phyloP scores from a whole-genome alignment of 2,113 vertebrate species.

The Emydura subglobosa region DNA sequence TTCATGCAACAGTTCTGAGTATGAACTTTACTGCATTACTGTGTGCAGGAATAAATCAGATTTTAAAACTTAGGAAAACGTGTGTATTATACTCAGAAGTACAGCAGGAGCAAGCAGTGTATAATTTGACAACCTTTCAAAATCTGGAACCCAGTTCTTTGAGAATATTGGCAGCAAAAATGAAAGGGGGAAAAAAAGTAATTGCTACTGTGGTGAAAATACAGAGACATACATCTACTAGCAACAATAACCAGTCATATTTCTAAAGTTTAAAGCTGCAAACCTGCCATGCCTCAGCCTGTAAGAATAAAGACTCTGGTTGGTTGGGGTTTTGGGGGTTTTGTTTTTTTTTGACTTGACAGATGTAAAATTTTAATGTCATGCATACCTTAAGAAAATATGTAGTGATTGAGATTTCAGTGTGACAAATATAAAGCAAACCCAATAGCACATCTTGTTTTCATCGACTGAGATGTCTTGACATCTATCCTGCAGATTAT shows the following conservation, averaged over 20 bases:
- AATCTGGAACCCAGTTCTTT: constrained; percentile 8
- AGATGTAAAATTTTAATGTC: neutral
- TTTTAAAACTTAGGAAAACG: constrained; percentile 18
- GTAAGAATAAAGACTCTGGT: neutral
- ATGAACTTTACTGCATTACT: neutral
- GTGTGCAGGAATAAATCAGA: neutral
- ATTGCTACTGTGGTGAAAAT: constrained; percentile 37
- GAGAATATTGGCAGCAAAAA: constrained; percentile 29
- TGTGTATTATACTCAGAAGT: neutral
- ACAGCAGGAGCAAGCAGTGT: neutral
- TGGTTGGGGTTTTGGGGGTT: no score
- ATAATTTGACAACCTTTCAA: constrained; percentile 3
- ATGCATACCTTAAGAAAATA: neutral
- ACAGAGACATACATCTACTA: constrained; percentile 16
- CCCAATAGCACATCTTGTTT: neutral
- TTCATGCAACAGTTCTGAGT: neutral
- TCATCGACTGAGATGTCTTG: neutral
- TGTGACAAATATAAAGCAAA: neutral
- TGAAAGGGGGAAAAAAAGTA: neutral
- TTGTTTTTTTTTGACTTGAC: neutral
- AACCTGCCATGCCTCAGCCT: neutral
- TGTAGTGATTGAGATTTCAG: neutral
- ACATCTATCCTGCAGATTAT: neutral
- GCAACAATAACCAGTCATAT: neutral
- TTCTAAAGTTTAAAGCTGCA: constrained; percentile 25